Percentiles rank a stretch among this genome's conserved stretches.
These are phyloP conservation scores for Eucidaris tribuloides DNA, from an alignment of 35 echinoderm and acorn worm species.

Conservation along the genomic window DNA sequence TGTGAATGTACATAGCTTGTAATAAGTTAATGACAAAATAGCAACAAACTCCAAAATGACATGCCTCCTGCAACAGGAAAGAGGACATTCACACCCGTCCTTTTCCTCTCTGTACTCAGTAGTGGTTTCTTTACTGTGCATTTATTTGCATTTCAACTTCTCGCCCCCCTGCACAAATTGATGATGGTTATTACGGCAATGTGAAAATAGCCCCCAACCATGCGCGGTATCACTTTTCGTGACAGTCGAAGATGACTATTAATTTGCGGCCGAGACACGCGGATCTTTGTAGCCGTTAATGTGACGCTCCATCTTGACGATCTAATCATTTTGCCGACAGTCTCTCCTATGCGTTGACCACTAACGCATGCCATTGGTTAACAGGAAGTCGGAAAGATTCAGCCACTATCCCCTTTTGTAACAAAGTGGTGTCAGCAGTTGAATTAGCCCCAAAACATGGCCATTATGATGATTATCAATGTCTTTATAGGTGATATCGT, in stretches of 20 bases:
- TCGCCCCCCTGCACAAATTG: background rate
- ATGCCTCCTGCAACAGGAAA: no score
- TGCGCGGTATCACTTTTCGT: slow-evolving; percentile 7
- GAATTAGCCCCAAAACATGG: background rate
- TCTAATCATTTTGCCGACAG: background rate
- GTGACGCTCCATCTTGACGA: background rate
- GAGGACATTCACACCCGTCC: background rate
- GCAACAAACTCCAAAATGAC: no score
- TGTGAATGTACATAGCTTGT: no score
- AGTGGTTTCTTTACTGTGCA: no score
- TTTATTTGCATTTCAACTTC: slow-evolving; percentile 20
- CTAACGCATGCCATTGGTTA: background rate
- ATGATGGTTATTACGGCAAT: background rate
- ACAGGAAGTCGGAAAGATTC: background rate
- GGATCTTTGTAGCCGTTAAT: background rate
- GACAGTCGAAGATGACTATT: background rate
- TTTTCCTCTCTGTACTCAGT: no score
- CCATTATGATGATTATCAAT: background rate
- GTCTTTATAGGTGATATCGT: background rate
- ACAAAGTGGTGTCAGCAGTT: background rate
- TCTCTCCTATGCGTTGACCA: background rate
- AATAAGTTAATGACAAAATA: no score
- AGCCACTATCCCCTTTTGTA: background rate
- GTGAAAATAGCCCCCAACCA: slow-evolving; percentile 5
- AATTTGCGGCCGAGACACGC: slow-evolving; percentile 10